Base-by-base conservation (phyloP, 2,888 invertebrate genomes). In the Drosophila nr. perissopoda region DNA sequence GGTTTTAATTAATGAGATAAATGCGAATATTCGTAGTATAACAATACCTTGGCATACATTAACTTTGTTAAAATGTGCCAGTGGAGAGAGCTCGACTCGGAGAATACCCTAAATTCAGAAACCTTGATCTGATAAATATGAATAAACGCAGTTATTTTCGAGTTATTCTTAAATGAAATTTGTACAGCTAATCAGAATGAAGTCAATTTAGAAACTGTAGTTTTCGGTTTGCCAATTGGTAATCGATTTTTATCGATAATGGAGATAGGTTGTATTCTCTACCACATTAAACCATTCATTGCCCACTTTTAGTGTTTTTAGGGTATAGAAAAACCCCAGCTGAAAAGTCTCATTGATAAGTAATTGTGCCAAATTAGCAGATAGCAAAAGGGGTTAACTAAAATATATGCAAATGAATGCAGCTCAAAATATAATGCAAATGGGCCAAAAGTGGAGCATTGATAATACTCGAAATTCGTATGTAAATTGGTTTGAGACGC, bases 281-380 rank as follows among this genome's bases (percentile, higher is more conserved):
- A 13, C 6, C 7, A 25, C 21, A 13, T 42, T 21, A 0, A n/a
- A n/a, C 8, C 8, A 8, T 10, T n/a, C 38, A 10, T 40, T 42
- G 13, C 6, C 6, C 1, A 25, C 8, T 16, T 25, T 1, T 4
- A 25, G 7, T 46, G 25, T 46, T 25, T 4, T 46, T 1, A 16
- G 46, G 25, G 46, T 46, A 46, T 46, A 16, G 16, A 25, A 46
- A 46, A 46, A 4, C 25, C 4, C 25, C 46, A 46, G 8, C 8
- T 25, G 25, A 57, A 56, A 53, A 16, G 21, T 46, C 18, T 16
- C 21, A 7, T 74, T 38, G 40, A 74, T 81, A 82, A 75, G 75
- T 75, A 81, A 75, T 68, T 78, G 71, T 81, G 80, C 65, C 79
- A 79, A 81, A 82, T 81, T 81, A 66, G 64, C 58, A 36, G 57